Evolutionary conservation across 2,888 invertebrate species (phyloP).

Genomic region (Ophion ventricosus): DNA sequence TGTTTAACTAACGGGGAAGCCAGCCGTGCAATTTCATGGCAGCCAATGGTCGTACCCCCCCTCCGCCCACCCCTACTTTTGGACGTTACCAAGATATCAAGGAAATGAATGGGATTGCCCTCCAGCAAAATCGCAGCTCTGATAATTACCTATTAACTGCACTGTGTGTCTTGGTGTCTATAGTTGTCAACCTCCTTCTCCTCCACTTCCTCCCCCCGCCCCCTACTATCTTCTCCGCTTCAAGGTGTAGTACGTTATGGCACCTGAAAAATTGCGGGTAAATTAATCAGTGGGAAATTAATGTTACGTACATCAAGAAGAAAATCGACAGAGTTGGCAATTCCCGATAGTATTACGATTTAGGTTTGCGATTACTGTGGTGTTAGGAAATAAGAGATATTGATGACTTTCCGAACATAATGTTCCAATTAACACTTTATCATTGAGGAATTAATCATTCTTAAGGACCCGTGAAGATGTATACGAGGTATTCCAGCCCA

Average conservation of each 20-base stretch:
- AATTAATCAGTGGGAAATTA: constrained; percentile 1
- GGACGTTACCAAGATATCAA: constrained; percentile 79
- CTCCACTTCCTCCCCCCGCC: background rate
- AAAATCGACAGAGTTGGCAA: background rate
- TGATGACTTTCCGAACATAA: background rate
- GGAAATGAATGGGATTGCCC: constrained; percentile 82
- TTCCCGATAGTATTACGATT: background rate
- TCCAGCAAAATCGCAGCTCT: constrained; percentile 76
- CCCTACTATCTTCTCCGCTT: constrained; percentile 3
- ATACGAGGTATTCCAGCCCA: no score
- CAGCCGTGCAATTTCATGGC: constrained; percentile 67
- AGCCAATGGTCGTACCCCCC: constrained; percentile 61
- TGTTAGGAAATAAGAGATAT: background rate
- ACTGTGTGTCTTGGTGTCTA: constrained; percentile 67
- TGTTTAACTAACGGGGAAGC: constrained; percentile 55
- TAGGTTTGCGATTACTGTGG: background rate
- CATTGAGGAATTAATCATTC: no score
- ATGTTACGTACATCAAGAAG: background rate
- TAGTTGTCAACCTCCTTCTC: constrained; percentile 44
- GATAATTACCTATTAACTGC: constrained; percentile 81
- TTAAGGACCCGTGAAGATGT: no score
- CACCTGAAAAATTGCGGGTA: constrained; percentile 7
- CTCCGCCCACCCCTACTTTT: constrained; percentile 32
- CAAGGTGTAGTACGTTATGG: constrained; percentile 19
- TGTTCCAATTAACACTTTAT: background rate